Conservation (phyloP, 1,140 invertebrate genomes). For the Formica exsecta region DNA sequence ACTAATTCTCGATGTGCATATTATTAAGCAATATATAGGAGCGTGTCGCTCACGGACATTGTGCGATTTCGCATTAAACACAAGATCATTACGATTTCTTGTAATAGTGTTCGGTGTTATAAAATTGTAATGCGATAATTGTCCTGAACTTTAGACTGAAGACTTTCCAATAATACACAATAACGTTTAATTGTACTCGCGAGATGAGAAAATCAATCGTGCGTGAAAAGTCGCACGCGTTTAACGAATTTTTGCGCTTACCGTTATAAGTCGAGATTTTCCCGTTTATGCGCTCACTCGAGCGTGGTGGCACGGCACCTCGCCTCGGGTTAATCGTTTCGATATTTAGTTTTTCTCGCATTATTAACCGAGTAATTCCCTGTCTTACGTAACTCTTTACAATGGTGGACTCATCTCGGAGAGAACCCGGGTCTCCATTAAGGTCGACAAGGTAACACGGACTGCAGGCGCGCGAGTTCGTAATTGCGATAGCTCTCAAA, state of each 20-base stretch:
- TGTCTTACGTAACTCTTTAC: slow-evolving; percentile 29
- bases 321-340: slow-evolving; percentile 49
- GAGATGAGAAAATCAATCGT: slow-evolving; percentile 53
- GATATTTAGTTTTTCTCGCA: slow-evolving; percentile 48
- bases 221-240: slow-evolving; percentile 40
- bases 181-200: not conserved
- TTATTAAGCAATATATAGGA: slow-evolving; percentile 46
- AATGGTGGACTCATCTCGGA: slow-evolving; percentile 34
- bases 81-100: slow-evolving; percentile 51
- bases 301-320: slow-evolving; percentile 40
- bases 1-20: slow-evolving; percentile 55
- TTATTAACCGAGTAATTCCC: slow-evolving; percentile 40
- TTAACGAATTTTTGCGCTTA: slow-evolving; percentile 32
- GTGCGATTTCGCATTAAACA: slow-evolving; percentile 58
- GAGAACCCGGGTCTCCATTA: not conserved
- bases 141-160: slow-evolving; percentile 48
- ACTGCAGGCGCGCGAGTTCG: not conserved
- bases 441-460: slow-evolving; percentile 14
- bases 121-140: slow-evolving; percentile 33
- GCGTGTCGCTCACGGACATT: slow-evolving; percentile 54
- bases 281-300: slow-evolving; percentile 44
- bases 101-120: not conserved
- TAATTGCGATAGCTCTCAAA: slow-evolving; percentile 10
- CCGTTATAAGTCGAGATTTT: slow-evolving; percentile 50
- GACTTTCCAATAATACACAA: not conserved